Evolutionary conservation across 2,888 invertebrate genomes (phyloP).

Genomic region (Andrena dorsata): DNA sequence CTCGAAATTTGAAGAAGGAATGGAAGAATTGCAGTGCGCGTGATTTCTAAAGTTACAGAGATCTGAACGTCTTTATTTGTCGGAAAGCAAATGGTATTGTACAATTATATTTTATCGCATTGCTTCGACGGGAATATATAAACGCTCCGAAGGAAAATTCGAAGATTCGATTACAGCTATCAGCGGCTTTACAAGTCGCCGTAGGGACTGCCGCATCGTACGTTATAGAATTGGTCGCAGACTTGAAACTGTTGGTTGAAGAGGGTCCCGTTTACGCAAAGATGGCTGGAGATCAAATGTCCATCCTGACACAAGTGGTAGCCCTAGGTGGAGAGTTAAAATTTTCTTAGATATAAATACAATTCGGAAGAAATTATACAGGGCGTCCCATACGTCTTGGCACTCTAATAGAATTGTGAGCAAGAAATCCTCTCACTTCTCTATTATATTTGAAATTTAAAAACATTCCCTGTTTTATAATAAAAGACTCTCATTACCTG

Average conservation of each 20-base stretch:
- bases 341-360: background rate
- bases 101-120: background rate
- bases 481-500: slow-evolving; percentile 82
- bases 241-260: slow-evolving; percentile 90
- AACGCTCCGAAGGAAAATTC: background rate
- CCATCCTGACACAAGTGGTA: slow-evolving; percentile 88
- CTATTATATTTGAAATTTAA: background rate
- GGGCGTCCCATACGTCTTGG: background rate
- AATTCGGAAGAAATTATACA: no score
- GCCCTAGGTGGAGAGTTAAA: slow-evolving; percentile 84
- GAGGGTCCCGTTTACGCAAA: slow-evolving; percentile 89
- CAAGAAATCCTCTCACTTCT: background rate
- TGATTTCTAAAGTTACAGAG: background rate
- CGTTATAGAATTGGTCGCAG: slow-evolving; percentile 90
- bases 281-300: slow-evolving; percentile 86
- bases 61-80: background rate
- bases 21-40: background rate
- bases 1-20: background rate
- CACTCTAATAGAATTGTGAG: background rate
- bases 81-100: background rate
- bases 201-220: slow-evolving; percentile 87
- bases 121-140: background rate
- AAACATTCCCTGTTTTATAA: background rate
- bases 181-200: slow-evolving; percentile 86
- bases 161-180: background rate